Evolutionary conservation across 1,140 invertebrate species (phyloP).

Genomic region (Meloidogyne floridensis): DNA sequence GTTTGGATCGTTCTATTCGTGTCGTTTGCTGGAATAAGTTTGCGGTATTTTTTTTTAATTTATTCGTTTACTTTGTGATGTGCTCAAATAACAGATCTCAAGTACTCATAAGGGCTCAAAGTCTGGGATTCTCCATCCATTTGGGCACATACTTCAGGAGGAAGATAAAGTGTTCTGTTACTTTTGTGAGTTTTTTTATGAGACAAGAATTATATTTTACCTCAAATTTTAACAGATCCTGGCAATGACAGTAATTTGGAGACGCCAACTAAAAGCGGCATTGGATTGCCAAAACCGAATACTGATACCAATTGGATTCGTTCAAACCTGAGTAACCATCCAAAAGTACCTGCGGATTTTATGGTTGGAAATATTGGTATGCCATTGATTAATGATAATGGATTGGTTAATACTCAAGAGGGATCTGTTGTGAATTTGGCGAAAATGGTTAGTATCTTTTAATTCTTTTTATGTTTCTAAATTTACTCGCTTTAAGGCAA

Average conservation of each 20-base stretch:
- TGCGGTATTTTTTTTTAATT: constrained; percentile 16
- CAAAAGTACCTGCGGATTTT: neutral
- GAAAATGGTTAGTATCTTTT: constrained; percentile 8
- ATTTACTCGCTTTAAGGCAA: neutral
- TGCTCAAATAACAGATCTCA: constrained; percentile 22
- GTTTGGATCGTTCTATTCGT: constrained; percentile 38
- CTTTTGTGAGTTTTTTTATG: constrained; percentile 33
- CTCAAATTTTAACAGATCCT: neutral
- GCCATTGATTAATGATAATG: neutral
- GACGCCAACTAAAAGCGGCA: neutral
- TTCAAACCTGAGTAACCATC: neutral
- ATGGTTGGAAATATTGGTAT: neutral
- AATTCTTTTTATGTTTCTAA: too few relatives aligned
- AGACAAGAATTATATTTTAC: neutral
- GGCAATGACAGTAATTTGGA: neutral
- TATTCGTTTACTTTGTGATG: neutral
- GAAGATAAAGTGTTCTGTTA: constrained; percentile 39
- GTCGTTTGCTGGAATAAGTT: constrained; percentile 38
- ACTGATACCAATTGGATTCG: constrained; percentile 14
- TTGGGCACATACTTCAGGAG: constrained; percentile 30
- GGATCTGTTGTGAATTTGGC: constrained; percentile 21
- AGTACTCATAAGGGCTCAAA: constrained; percentile 28
- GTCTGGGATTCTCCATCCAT: constrained; percentile 35
- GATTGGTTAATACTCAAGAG: neutral
- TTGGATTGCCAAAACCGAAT: constrained; percentile 20